Conservation (phyloP, 2,888 invertebrate genomes). For the Drosophila flavopinicola region DNA sequence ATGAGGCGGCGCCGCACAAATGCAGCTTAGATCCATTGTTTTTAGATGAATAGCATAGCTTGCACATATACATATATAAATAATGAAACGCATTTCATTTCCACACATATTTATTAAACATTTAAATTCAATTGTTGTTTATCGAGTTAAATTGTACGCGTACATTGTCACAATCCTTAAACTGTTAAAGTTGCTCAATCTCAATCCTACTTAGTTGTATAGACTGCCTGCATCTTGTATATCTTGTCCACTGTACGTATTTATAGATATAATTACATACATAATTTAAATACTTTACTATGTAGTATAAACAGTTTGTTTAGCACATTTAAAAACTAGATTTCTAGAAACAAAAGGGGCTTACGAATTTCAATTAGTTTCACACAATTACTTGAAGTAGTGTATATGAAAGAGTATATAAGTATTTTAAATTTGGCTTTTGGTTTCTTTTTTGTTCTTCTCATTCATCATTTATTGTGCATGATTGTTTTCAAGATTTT, state of each 20-base stretch:
- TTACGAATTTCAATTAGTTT: constrained; percentile 40
- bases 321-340: constrained; percentile 77
- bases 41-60: constrained; percentile 32
- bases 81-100: constrained; percentile 47
- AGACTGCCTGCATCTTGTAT: constrained; percentile 48
- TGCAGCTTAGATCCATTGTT: constrained; percentile 61
- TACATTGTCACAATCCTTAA: constrained; percentile 63
- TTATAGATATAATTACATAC: constrained; percentile 66
- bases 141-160: constrained; percentile 59
- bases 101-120: constrained; percentile 80
- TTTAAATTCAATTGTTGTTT: constrained; percentile 70
- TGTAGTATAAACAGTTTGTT: constrained; percentile 60
- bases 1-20: constrained; percentile 29
- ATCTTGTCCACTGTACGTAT: constrained; percentile 62
- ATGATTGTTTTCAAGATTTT: constrained; percentile 69
- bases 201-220: constrained; percentile 58
- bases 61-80: neutral
- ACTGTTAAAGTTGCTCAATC: constrained; percentile 54
- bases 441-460: constrained; percentile 19
- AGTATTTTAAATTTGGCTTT: constrained; percentile 56
- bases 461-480: constrained; percentile 69
- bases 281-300: constrained; percentile 67
- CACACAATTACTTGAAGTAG: constrained; percentile 76
- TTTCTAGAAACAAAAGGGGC: too few species aligned
- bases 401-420: constrained; percentile 68